phyloP scores from a whole-genome alignment of 2,888 invertebrate species.

The Idaea dimidiata region DNA sequence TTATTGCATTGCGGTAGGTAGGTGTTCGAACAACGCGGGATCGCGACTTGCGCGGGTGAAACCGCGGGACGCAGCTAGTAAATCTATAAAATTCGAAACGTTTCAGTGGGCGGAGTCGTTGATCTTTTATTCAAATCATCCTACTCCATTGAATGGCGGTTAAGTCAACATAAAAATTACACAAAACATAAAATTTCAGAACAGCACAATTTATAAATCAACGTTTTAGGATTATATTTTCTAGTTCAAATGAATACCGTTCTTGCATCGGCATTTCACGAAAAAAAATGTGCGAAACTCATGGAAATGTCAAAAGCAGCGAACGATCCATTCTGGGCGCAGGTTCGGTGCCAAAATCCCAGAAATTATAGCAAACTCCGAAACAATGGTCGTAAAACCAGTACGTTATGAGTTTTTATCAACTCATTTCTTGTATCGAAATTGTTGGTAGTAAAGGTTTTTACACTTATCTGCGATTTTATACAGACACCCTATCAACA shows the following conservation, averaged over 20 bases:
- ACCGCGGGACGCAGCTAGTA: too few relatives aligned
- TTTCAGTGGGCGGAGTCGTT: too few relatives aligned
- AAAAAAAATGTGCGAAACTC: constrained; percentile 34
- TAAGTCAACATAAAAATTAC: background rate
- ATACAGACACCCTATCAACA: background rate
- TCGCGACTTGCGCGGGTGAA: too few relatives aligned
- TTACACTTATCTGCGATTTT: background rate
- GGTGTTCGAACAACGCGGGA: too few relatives aligned
- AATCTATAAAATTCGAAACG: too few relatives aligned
- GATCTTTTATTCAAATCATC: too few relatives aligned
- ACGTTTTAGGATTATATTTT: background rate
- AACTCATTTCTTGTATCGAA: background rate
- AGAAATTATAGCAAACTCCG: constrained; percentile 44
- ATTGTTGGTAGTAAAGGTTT: background rate
- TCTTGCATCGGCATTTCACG: constrained; percentile 21
- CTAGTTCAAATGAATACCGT: background rate
- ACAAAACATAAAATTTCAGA: background rate
- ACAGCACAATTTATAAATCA: background rate
- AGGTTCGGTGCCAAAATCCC: constrained; percentile 45
- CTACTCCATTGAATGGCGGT: background rate
- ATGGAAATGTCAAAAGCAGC: constrained; percentile 49
- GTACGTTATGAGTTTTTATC: constrained; percentile 7
- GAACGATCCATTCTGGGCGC: constrained; percentile 41
- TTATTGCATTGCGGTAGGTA: too few relatives aligned
- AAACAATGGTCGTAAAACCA: constrained; percentile 37